A percentile compares a stretch with the other conserved stretches of the same genome.
These are phyloP conservation scores for Scolopax bukidnonensis DNA, from an alignment of 2,797 vertebrate species.

Conservation along the genomic window DNA sequence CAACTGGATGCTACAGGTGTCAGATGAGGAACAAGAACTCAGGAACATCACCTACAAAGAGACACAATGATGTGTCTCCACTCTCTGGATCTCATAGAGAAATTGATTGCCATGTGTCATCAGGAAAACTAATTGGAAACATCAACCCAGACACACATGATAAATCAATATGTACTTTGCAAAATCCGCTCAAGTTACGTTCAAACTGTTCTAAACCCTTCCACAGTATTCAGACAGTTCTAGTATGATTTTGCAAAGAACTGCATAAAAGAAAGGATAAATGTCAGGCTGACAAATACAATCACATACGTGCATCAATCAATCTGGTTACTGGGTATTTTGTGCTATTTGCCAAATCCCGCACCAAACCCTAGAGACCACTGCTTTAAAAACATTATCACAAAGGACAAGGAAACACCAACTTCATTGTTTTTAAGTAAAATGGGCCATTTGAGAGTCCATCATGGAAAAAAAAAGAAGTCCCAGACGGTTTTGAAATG, in stretches of 20 bases:
- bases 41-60: not conserved
- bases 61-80: not conserved
- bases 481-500: slow-evolving; percentile 4
- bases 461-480: not conserved
- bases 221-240: not conserved
- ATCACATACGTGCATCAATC: not conserved
- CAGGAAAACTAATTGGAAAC: not conserved
- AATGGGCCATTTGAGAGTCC: not conserved
- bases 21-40: not conserved
- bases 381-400: not conserved
- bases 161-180: not conserved
- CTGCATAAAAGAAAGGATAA: not conserved
- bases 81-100: not conserved
- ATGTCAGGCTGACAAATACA: not conserved
- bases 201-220: not conserved
- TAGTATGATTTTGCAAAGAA: not conserved
- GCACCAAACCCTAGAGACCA: not conserved
- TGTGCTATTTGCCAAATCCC: not conserved
- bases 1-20: rapidly evolving
- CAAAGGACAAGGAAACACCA: not conserved
- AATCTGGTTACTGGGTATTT: not conserved
- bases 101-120: not conserved
- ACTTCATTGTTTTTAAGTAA: not conserved
- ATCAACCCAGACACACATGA: not conserved
- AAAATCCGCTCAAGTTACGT: not conserved